These are phyloP conservation scores for Nipponacmea schrenckii DNA, from an alignment of 2,888 invertebrate species.

Conservation along the genomic window DNA sequence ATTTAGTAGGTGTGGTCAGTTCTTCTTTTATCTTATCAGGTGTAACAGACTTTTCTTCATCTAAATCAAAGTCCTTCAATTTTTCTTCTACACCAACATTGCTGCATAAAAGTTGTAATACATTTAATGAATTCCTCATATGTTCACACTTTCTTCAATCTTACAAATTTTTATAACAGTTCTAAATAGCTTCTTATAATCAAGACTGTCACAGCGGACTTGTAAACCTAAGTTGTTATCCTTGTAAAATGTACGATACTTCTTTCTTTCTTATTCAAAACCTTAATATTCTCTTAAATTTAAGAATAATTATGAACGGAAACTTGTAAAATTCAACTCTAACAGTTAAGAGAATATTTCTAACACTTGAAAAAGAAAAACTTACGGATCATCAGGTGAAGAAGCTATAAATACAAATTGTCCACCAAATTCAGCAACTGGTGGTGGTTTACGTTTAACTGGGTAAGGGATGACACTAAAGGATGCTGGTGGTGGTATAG, in stretches of 20 bases:
- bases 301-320: neutral
- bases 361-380: conserved; percentile 17
- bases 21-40: conserved; percentile 61
- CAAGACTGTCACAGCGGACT: no score
- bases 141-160: neutral
- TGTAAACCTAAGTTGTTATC: no score
- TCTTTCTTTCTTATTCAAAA: neutral
- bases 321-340: neutral
- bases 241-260: no score
- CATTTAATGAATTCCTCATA: no score
- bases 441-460: conserved; percentile 63
- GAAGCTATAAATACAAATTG: conserved; percentile 66
- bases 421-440: conserved; percentile 61
- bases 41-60: conserved; percentile 62
- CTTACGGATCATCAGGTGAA: conserved; percentile 67
- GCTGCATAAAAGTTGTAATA: conserved; percentile 37
- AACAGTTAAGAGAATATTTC: neutral
- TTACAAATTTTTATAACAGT: neutral
- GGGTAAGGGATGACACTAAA: conserved; percentile 67
- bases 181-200: neutral
- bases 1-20: conserved; percentile 52
- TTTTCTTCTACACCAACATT: conserved; percentile 58
- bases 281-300: neutral
- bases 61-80: conserved; percentile 55
- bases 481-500: conserved; percentile 66